These are phyloP conservation scores for Anthopleura xanthogrammica DNA, from an alignment of 92 coral and sea anemone genomes.

Conservation along the genomic window DNA sequence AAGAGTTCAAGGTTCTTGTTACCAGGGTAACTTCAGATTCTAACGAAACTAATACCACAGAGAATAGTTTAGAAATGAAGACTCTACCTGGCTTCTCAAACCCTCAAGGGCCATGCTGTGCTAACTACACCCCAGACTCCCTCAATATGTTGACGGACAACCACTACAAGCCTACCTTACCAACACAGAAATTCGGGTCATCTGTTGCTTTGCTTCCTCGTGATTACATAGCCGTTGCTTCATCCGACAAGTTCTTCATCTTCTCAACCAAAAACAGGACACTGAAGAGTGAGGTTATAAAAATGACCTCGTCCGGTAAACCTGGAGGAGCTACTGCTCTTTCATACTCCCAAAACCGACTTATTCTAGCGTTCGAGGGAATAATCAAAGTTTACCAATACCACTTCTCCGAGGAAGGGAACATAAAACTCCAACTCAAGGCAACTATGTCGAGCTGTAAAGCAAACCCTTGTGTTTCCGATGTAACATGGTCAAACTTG, in stretches of 20 bases:
- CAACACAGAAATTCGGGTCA: constrained; percentile 57
- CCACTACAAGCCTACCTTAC: constrained; percentile 72
- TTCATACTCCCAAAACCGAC: constrained; percentile 31
- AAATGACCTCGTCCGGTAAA: constrained; percentile 16
- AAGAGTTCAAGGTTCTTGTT: constrained; percentile 67
- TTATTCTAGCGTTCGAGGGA: constrained; percentile 30
- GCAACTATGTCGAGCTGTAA: constrained; percentile 4
- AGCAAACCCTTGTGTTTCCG: constrained; percentile 38
- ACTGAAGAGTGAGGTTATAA: constrained; percentile 14
- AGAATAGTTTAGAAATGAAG: constrained; percentile 57
- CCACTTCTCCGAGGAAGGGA: constrained; percentile 11
- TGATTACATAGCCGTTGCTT: constrained; percentile 52
- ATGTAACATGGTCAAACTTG: constrained; percentile 65
- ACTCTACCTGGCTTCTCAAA: constrained; percentile 61
- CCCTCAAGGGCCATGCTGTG: constrained; percentile 67
- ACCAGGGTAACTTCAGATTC: constrained; percentile 70
- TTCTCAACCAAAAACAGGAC: constrained; percentile 39
- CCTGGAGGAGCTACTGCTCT: neutral
- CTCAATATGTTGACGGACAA: constrained; percentile 44
- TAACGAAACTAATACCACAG: constrained; percentile 82
- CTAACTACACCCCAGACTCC: constrained; percentile 22
- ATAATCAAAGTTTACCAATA: constrained; percentile 11
- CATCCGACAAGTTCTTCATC: constrained; percentile 47
- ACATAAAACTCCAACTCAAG: constrained; percentile 10
- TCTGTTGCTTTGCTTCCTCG: constrained; percentile 53